phyloP scores from a whole-genome alignment of 2,797 vertebrate species.

The Neomorphus geoffroyi region DNA sequence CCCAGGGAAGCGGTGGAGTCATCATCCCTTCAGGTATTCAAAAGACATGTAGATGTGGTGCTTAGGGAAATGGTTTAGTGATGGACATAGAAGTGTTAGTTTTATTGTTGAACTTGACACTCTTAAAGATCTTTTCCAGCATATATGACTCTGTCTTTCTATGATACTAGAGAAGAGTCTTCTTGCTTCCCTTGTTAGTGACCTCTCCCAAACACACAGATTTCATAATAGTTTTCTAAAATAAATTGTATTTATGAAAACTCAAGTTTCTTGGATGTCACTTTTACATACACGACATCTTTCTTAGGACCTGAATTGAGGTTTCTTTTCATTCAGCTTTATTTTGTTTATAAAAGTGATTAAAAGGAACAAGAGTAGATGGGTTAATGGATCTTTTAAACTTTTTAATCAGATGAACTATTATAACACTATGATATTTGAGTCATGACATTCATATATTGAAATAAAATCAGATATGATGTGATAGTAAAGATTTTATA shows the following conservation, averaged over 20 bases:
- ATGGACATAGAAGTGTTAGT: too few species aligned
- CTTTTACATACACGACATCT: neutral
- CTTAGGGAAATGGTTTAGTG: too few species aligned
- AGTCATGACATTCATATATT: neutral
- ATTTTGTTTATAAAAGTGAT: neutral
- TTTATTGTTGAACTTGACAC: too few species aligned
- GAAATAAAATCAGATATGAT: neutral
- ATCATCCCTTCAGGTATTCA: too few species aligned
- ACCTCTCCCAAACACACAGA: neutral
- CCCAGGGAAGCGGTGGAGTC: too few species aligned
- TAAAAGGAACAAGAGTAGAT: neutral
- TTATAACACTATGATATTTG: neutral
- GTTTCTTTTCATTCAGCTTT: neutral
- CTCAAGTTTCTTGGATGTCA: neutral
- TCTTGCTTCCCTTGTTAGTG: neutral
- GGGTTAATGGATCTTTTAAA: neutral
- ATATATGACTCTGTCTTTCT: too few species aligned
- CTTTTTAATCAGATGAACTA: neutral
- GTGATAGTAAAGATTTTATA: neutral
- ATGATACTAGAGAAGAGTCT: too few species aligned
- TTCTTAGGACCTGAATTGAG: neutral
- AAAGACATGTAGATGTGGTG: too few species aligned
- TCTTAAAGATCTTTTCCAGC: too few species aligned
- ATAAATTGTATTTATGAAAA: neutral
- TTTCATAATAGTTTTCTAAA: neutral